Evolutionary conservation across 2,113 vertebrate species (phyloP).

Genomic region (Acrocephalus arundinaceus): DNA sequence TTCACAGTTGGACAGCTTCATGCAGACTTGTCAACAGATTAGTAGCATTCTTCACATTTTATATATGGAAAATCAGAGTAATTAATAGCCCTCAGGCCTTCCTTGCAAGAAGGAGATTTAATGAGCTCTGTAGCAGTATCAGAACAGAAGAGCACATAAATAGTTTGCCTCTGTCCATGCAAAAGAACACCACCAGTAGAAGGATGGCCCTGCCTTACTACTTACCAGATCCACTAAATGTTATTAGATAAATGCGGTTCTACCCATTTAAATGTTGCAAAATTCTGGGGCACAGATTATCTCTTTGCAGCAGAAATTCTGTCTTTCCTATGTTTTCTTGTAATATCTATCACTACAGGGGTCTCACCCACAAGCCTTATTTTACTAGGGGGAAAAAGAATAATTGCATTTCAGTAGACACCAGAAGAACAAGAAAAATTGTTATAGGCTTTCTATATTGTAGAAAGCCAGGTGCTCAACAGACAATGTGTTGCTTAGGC

Average conservation of each 20-base stretch:
- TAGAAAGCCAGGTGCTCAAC: not conserved
- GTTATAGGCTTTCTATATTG: not conserved
- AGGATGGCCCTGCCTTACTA: not conserved
- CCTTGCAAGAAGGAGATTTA: slow-evolving; percentile 29
- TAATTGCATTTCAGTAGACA: not conserved
- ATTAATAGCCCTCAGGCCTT: slow-evolving; percentile 52
- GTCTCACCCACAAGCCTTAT: not conserved
- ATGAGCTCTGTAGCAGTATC: slow-evolving; percentile 41
- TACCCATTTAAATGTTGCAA: not conserved
- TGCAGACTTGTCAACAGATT: slow-evolving; percentile 59
- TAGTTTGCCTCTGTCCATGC: not conserved
- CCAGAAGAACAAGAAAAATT: not conserved
- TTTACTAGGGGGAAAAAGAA: not conserved
- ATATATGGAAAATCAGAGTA: slow-evolving; percentile 38
- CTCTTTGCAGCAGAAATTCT: not conserved
- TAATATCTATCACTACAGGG: not conserved
- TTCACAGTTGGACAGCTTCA: slow-evolving; percentile 57
- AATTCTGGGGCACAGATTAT: not conserved
- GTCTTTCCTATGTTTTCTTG: not conserved
- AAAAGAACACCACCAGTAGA: not conserved
- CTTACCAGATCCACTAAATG: not conserved
- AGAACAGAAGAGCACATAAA: not conserved
- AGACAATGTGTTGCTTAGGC: not conserved
- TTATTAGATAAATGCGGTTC: not conserved
- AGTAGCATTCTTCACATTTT: slow-evolving; percentile 40